Base-by-base conservation (phyloP, 1,140 invertebrate species). In the Bombus confusus region DNA sequence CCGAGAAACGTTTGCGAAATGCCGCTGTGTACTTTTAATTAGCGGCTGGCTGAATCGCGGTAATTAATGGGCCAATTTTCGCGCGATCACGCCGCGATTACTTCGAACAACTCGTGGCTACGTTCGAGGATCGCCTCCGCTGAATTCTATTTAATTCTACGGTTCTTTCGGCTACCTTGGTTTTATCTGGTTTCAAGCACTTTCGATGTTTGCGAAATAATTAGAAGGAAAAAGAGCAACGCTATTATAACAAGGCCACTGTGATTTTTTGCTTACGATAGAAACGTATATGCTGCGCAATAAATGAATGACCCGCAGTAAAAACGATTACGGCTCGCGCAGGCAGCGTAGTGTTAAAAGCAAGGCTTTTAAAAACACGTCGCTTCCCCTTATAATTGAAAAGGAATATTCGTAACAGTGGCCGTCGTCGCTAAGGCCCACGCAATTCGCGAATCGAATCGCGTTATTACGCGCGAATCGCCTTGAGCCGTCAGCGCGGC, bases 21-120 rank as follows among this genome's bases (percentile, higher is more conserved):
- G n/a, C 43, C 37, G 59, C 39, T 78, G 52, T 78, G 59, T 78
- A 78, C 57, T 64, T 78, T 78, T 64, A 66, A 78, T 66, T 78
- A 78, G 25, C 59, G 4, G 28, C 25, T 15, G 4, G 28, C 25
- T 41, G 57, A 31, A 64, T 78, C 76, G 37, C n/a, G 59, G 76
- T n/a, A 43, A 43, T 78, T 78, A 43, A 39, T 43, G 59, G 28
- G 59, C 1, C 39, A 31, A 76, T 78, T 34, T 34, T 78, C 59
- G n/a, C 34, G 28, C 39, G 59, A 78, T 78, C 76, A 37, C 37
- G 37, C 28, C 37, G 28, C n/a, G 59, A 78, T 78, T 78, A 64
- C 59, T 66, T 34, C 75, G 75, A 13, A 28, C 31, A 62, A 64
- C 39, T 64, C 13, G 41, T n/a, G 3, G 10, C 34, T 3, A 28